These are phyloP conservation scores for Ptilorrhoa leucosticta DNA, from an alignment of 2,113 vertebrate genomes.

Conservation along the genomic window DNA sequence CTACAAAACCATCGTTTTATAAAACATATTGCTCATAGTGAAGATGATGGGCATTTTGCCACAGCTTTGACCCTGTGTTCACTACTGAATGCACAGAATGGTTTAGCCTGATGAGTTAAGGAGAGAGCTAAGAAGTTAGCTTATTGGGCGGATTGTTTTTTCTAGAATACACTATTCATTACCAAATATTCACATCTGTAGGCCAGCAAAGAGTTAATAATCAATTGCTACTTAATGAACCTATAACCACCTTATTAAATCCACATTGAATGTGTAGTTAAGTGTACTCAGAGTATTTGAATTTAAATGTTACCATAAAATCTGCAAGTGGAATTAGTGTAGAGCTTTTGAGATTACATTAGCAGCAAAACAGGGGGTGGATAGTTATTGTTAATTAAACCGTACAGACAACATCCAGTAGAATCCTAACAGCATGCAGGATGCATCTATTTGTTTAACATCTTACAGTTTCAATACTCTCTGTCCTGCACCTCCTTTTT, in stretches of 20 bases:
- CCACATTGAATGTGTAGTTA: background rate
- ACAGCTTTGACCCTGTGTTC: background rate
- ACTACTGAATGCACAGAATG: background rate
- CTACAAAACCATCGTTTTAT: background rate
- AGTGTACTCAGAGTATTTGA: constrained; percentile 13
- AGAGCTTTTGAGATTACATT: constrained; percentile 22
- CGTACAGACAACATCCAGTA: background rate
- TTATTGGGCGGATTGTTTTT: background rate
- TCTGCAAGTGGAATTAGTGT: constrained; percentile 10
- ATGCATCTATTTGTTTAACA: background rate
- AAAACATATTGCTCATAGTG: background rate
- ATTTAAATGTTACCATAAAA: constrained; percentile 43
- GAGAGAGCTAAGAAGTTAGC: background rate
- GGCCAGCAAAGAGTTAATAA: constrained; percentile 23
- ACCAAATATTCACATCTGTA: background rate
- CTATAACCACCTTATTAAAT: constrained; percentile 22
- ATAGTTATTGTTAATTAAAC: constrained; percentile 39
- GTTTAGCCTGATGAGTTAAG: background rate
- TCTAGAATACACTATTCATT: background rate
- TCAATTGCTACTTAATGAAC: constrained; percentile 12
- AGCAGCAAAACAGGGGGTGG: background rate
- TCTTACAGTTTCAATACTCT: background rate
- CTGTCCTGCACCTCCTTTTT: background rate
- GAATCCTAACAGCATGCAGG: background rate
- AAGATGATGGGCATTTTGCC: background rate